Percentiles rank a stretch among this genome's conserved stretches.
Conservation (phyloP, 2,797 vertebrate genomes). For the Odontamblyopus rebecca region DNA sequence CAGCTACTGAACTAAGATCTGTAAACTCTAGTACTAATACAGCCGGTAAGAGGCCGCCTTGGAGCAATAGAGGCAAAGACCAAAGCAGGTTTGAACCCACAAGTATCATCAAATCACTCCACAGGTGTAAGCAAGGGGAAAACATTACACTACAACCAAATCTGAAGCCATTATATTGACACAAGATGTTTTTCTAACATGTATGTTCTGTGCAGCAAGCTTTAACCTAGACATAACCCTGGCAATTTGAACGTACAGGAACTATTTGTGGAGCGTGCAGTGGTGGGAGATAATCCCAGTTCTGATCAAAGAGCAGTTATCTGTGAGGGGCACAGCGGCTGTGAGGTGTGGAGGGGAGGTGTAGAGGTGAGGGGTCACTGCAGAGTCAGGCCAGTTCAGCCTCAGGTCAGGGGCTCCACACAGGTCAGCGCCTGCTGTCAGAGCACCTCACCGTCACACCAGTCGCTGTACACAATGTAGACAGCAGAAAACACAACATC, state of each 20-base stretch:
- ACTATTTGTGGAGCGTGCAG: constrained; percentile 6
- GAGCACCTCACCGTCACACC: neutral
- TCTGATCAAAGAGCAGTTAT: constrained; percentile 15
- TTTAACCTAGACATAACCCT: constrained; percentile 13
- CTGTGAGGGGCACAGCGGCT: constrained; percentile 6
- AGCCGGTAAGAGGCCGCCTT: neutral
- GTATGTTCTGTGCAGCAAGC: neutral
- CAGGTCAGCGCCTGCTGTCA: constrained; percentile 6
- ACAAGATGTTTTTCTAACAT: neutral
- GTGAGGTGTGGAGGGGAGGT: constrained; percentile 6
- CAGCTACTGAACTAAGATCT: neutral
- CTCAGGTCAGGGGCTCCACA: constrained; percentile 11
- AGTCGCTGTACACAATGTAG: neutral
- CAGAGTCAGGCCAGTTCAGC: constrained; percentile 9
- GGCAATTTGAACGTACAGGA: neutral
- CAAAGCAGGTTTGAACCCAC: neutral
- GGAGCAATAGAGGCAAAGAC: neutral
- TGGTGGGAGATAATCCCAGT: constrained; percentile 6
- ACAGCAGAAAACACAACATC: neutral
- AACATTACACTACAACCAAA: neutral
- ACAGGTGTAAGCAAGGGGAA: neutral
- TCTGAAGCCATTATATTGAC: neutral
- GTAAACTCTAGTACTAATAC: neutral
- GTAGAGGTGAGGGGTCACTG: constrained; percentile 10
- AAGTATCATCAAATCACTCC: neutral